Conservation (phyloP, 2,888 invertebrate genomes). For the Xiphydria camelus region DNA sequence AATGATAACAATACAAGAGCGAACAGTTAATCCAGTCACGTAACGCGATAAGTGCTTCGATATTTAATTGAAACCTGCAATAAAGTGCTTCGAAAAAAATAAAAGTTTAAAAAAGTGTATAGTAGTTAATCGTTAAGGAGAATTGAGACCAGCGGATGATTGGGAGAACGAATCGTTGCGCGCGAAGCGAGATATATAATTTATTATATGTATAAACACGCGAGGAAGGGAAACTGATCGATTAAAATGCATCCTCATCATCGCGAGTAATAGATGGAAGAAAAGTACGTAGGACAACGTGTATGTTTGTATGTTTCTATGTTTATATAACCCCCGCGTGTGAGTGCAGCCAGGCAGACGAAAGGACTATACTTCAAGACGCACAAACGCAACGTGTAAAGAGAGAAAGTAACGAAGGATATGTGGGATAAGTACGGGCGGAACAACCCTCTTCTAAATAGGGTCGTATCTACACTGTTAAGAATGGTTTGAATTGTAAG, state of each 20-base stretch:
- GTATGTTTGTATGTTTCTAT: conserved; percentile 54
- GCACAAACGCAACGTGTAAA: too few relatives aligned
- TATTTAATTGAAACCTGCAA: conserved; percentile 38
- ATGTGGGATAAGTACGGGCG: too few relatives aligned
- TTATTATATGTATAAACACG: too few relatives aligned
- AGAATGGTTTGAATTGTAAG: too few relatives aligned
- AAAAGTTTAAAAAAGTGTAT: conserved; percentile 25
- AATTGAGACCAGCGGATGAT: too few relatives aligned
- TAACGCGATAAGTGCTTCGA: conserved; percentile 48
- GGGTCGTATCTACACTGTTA: too few relatives aligned
- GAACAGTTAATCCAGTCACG: conserved; percentile 21
- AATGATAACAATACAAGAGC: too few relatives aligned
- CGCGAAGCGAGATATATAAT: too few relatives aligned
- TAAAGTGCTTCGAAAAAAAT: conserved; percentile 41
- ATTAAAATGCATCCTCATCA: not conserved
- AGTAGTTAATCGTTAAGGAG: conserved; percentile 21
- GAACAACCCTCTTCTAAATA: too few relatives aligned
- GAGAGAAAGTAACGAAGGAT: too few relatives aligned
- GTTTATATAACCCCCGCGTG: conserved; percentile 46
- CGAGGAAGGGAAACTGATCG: not conserved
- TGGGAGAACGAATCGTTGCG: too few relatives aligned
- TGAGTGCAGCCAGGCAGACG: conserved; percentile 6
- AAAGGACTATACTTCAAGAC: conserved; percentile 5
- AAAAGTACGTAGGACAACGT: too few relatives aligned
- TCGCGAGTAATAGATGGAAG: conserved; percentile 7